Evolutionary conservation across 53 echinoderm and acorn worm species (phyloP), one percentile per base, ranked within the genome.

Genomic region (Henricia sp.): DNA sequence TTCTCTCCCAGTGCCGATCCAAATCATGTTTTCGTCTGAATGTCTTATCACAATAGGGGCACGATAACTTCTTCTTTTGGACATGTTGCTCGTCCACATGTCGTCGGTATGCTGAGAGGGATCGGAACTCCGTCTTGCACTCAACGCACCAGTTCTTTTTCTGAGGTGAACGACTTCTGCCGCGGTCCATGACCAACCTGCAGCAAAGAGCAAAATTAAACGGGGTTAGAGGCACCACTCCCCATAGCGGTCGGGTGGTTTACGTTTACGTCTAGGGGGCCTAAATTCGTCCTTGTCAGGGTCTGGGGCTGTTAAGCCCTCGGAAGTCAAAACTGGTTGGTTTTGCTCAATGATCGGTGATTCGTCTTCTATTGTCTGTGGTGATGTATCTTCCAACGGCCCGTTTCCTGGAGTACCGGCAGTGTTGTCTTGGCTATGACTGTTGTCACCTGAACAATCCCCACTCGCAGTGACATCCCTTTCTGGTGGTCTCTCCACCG

Each of bases 71-170:
- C 54, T 54, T 54, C 19, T n/a, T 54, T 21, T 54, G 54, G 54
- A 54, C 54, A 17, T 54, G 54, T 21, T 54, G 54, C 54, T 54
- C 54, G 20, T 54, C 54, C 12, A 54, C 54, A 17, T 54, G 54
- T n/a, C 20, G 54, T 19, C 54, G 54, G 54, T 44, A 44, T 44
- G 44, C 44, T 6, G 44, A 44, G 44, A 44, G 44, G 13, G 54
- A 54, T 21, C 20, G 13, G 20, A 54, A n/a, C 54, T 21, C 54
- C 4, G 54, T n/a, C 12, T 54, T n/a, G 20, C 54, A 54, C 20
- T 54, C 12, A 4, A 54, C 3, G 19, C 54, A 54, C 54, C 54
- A 54, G 54, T 54, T 54, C 54, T 54, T 54, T n/a, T 21, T 54
- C 19, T 54, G 54, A 4, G 54, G 54, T 16, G 54, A 54, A 21